Percentiles rank a stretch among this genome's conserved stretches.
Conservation (phyloP, 2,888 invertebrate genomes). For the Eurytoma adleriae region DNA sequence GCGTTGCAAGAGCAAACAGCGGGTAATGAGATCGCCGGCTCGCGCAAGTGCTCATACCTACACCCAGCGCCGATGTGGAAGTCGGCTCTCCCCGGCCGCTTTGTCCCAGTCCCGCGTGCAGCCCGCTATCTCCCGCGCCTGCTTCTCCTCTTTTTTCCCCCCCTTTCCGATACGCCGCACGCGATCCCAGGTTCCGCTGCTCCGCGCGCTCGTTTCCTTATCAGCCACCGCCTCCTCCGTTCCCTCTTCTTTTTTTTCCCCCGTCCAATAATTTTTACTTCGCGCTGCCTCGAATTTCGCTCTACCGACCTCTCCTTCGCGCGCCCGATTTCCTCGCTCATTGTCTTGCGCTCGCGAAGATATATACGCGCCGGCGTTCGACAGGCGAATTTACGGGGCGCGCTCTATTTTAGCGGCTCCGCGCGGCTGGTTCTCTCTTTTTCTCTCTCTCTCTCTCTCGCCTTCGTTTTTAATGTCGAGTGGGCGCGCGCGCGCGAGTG, state of each 20-base stretch:
- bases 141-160: not conserved
- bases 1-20: constrained; percentile 4
- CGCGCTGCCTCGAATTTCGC: not conserved
- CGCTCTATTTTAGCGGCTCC: not conserved
- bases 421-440: too few relatives aligned
- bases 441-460: too few relatives aligned
- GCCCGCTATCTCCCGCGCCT: not conserved
- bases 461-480: too few relatives aligned
- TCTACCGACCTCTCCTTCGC: not conserved
- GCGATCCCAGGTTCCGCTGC: too few relatives aligned
- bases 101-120: not conserved
- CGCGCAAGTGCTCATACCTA: not conserved
- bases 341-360: not conserved
- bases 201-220: too few relatives aligned
- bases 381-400: constrained; percentile 5
- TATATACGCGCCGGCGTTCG: not conserved
- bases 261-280: too few relatives aligned
- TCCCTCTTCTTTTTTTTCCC: too few relatives aligned
- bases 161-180: too few relatives aligned
- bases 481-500: not conserved
- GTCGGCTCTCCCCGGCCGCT: not conserved
- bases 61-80: constrained; percentile 14
- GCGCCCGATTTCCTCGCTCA: too few relatives aligned
- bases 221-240: too few relatives aligned
- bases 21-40: constrained; percentile 25